These are phyloP conservation scores for Protobothrops flavoviridis DNA, from an alignment of 2,113 vertebrate species.

Conservation along the genomic window DNA sequence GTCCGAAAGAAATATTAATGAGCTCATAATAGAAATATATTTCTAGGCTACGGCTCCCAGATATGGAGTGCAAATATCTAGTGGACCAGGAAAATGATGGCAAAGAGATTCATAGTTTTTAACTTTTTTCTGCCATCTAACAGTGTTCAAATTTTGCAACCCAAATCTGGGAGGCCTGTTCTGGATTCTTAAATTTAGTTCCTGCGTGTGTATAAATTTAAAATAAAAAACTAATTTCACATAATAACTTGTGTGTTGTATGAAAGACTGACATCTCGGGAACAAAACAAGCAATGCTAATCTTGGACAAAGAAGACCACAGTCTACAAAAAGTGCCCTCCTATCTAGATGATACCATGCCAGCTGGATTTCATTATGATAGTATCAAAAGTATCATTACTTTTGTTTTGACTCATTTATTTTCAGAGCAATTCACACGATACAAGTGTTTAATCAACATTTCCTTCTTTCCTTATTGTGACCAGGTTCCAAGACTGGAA, in stretches of 20 bases:
- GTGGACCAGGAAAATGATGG: neutral
- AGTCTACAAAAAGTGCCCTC: neutral
- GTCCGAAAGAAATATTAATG: neutral
- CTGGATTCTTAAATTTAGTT: conserved; percentile 2
- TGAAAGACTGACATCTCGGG: neutral
- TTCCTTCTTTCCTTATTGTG: neutral
- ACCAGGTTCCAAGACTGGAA: neutral
- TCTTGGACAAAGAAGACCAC: conserved; percentile 1
- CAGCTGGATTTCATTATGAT: conserved; percentile 6
- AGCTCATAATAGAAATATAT: neutral
- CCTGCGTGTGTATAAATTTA: neutral
- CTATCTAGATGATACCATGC: neutral
- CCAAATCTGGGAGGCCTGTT: neutral
- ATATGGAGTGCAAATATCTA: neutral
- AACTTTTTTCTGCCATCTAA: neutral
- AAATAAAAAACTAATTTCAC: neutral
- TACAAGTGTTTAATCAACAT: neutral
- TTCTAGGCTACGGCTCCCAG: neutral
- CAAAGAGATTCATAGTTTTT: neutral
- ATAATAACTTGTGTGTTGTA: neutral
- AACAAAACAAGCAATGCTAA: neutral
- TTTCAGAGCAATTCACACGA: neutral
- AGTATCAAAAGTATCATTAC: neutral
- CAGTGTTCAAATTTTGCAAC: neutral
- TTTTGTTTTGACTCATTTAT: neutral